Conservation (phyloP, 2,797 vertebrate species). For the Myotis daubentonii region DNA sequence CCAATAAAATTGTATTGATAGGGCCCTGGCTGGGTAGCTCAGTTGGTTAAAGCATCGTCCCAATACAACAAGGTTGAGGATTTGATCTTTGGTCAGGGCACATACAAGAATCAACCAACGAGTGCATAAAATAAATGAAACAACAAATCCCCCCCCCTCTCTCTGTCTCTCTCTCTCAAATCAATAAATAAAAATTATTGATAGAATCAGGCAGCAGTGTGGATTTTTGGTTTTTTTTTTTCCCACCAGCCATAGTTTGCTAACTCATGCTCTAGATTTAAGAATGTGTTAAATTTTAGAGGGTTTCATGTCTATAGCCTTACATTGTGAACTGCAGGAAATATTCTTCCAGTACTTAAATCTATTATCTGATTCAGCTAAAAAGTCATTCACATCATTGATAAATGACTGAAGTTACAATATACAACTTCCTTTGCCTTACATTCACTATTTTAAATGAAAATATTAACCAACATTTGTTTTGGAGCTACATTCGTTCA, state of each 20-base stretch:
- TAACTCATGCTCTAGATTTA: neutral
- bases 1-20: neutral
- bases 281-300: neutral
- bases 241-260: neutral
- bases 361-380: neutral
- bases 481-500: too few species aligned
- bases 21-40: neutral
- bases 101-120: neutral
- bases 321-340: neutral
- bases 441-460: neutral
- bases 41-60: neutral
- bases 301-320: neutral
- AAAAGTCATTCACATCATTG: neutral
- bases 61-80: neutral
- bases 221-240: neutral
- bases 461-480: neutral
- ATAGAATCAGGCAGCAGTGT: neutral
- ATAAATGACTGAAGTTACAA: neutral
- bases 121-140: neutral
- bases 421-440: neutral
- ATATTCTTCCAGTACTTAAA: neutral
- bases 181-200: neutral
- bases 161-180: neutral
- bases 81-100: neutral
- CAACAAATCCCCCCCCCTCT: neutral